Evolutionary conservation across 2,888 invertebrate genomes (phyloP), one percentile per base, ranked within the genome.

Genomic region (Leptura quadrifasciata): DNA sequence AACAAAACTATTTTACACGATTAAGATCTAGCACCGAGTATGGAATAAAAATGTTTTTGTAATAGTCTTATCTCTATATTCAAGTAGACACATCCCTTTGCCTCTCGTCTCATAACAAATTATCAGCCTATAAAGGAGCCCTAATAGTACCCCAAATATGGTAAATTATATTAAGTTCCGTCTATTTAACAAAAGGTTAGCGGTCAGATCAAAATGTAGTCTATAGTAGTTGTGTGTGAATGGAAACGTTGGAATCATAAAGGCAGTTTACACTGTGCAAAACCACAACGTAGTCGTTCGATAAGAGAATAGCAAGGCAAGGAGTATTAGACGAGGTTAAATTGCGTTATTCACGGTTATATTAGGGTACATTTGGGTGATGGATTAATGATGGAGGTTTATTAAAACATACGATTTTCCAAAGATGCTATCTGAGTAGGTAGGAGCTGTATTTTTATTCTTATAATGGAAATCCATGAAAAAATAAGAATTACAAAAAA

Each of bases 241-340:
- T 57, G 57, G 57, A 57, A 57, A 57, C 57, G 57, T 21, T 57
- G 60, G 35, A 55, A 52, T 76, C 68, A 72, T 72, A 58, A 72
- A 72, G 63, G 64, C 68, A 63, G 63, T 52, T 68, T 63, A 52
- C 39, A 61, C 72, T 47, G 54, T 72, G 55, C 58, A 70, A 47
- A 70, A 70, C 77, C 77, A 63, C 77, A 73, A 60, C 68, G 70
- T 71, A 64, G 31, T 72, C 47, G 64, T 73, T 78, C 75, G 58
- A 78, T 70, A 75, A 70, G 65, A 75, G 71, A 78, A 78, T 67
- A 76, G 72, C 63, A 68, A 72, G 72, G 72, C 72, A 72, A 75
- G 52, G 52, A 61, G 58, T 65, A 64, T 73, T 75, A 73, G 69
- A 58, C 21, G 61, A 5, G 69, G 27, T 71, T 64, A 39, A 75